Base-by-base conservation (phyloP, 2,888 invertebrate species). In the Camponotus fellah region DNA sequence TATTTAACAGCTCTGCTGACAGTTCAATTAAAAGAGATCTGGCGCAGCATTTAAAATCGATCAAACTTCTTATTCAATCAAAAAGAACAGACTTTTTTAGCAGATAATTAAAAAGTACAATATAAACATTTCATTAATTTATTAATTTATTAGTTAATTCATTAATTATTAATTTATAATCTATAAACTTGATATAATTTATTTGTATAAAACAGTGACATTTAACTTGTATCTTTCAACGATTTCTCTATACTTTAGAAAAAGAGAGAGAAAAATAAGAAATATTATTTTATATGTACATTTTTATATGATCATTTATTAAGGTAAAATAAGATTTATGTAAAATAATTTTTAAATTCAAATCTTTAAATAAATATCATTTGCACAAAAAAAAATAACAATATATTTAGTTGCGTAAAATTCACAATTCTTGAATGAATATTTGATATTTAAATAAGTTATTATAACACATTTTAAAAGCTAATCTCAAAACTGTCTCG, bases 211-310 rank as follows among this genome's bases (percentile, higher is more conserved):
- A n/a, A n/a, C 5, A 17, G 17, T 17, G 34, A 64, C 37, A 37
- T 34, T 34, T 34, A 64, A 64, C n/a, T 64, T 17, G n/a, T n/a
- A n/a, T 64, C n/a, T 64, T 64, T 64, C 17, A 64, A 37, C 17
- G 34, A 6, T 17, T 37, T 64, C 34, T n/a, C n/a, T 8, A 37
- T n/a, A n/a, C 64, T 21, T 64, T 64, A 64, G n/a, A 3, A 37
- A 17, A 64, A 21, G 4, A 56, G 1, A 17, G 26, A 26, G 26
- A 37, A 37, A 37, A 37, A 37, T 34, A 37, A 37, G 1, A 64
- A 1, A 64, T n/a, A 37, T 34, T n/a, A 32, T 62, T 32, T 37
- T 37, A 37, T n/a, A n/a, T n/a, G 34, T n/a, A 62, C 3, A 26
- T 21, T 34, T 9, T 17, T 17, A 37, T n/a, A n/a, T 37, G 3